Conservation (phyloP, 2,797 vertebrate species). For the Spizella passerina region DNA sequence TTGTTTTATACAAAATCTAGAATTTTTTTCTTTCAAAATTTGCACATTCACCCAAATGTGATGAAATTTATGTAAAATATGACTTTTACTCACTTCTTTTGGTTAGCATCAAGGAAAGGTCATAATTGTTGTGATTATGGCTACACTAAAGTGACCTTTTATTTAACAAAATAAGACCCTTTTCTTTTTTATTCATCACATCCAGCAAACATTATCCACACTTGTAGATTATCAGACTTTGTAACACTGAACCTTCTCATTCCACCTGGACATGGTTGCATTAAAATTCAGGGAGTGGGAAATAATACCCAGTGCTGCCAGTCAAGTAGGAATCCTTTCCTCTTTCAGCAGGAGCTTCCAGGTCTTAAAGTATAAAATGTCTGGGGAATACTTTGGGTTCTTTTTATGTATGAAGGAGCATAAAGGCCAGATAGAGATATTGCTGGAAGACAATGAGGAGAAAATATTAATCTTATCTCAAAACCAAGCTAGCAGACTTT, state of each 20-base stretch:
- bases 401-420: not conserved
- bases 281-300: slow-evolving; percentile 39
- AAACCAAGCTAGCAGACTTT: not conserved
- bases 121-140: not conserved
- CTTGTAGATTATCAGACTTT: slow-evolving; percentile 34
- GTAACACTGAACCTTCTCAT: not conserved
- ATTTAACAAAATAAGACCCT: not conserved
- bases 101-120: not conserved
- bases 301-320: slow-evolving; percentile 12
- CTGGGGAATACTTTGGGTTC: not conserved
- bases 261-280: not conserved
- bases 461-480: not conserved
- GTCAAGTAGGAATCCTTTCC: slow-evolving; percentile 22
- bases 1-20: slow-evolving; percentile 10
- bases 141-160: not conserved
- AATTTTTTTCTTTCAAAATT: not conserved
- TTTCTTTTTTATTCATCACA: not conserved
- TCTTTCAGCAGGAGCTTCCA: not conserved
- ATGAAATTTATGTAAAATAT: not conserved
- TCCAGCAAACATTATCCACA: not conserved
- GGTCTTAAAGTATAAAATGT: not conserved
- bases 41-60: not conserved
- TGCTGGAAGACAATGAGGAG: not conserved
- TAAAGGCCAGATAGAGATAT: not conserved
- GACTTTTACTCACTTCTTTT: not conserved